Base-by-base conservation (phyloP, 2,797 vertebrate species). In the Etheostoma perlongum region DNA sequence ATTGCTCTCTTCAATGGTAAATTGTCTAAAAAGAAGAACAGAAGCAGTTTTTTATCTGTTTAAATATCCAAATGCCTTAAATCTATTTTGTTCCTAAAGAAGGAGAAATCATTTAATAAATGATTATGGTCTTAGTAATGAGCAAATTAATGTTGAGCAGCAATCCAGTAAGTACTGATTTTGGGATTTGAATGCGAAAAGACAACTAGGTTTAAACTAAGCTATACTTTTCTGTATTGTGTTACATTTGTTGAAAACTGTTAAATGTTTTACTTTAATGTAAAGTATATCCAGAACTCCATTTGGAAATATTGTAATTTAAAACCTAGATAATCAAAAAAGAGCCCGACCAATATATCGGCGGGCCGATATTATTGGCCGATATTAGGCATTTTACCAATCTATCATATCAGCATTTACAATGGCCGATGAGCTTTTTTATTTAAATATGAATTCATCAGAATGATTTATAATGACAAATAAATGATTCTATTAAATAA, bases 21-120 rank as follows among this genome's bases (percentile, higher is more conserved):
- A 70, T 73, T 15, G 27, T 59, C 52, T 64, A 52, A 74, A 33
- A 21, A 83, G 40, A 49, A 60, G 21, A 65, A 78, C 30, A 14
- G n/a, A 61, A 23, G 25, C 42, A 67, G 23, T 18, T 40, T 40
- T 25, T 51, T 25, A 2, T 25, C 46, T 68, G 6, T 61, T 61
- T 62, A 40, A 61, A 44, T 51, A 18, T 18, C 36, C n/a, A 23
- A 7, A 67, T 36, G 19, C 23, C 30, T 19, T 53, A 1, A 33
- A 14, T 33, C 36, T 48, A 5, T 53, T 72, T 79, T 59, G 27
- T 23, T 59, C 14, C 2, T 21, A 61, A 42, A 40, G 21, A 25
- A 19, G 13, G 27, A 52, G 57, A 67, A 81, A 49, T 27, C 13
- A 19, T 68, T 60, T 4, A 7, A 23, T 61, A 44, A 52, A 62